Evolutionary conservation across 2,888 invertebrate species (phyloP).

Genomic region (Gandaritis pyraliata): DNA sequence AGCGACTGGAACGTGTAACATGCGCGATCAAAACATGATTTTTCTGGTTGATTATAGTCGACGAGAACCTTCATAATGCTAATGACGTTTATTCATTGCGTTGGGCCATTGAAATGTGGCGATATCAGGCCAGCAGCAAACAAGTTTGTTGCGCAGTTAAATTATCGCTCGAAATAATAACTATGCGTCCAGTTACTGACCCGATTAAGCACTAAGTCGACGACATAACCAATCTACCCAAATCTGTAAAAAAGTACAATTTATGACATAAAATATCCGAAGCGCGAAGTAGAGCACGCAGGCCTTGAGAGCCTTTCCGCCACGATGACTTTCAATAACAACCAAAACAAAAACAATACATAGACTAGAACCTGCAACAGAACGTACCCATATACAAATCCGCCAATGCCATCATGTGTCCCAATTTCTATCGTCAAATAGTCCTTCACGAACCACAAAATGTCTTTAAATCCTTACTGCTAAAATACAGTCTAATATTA

Average conservation of each 20-base stretch:
- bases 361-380: conserved; percentile 45
- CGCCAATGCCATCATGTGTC: conserved; percentile 75
- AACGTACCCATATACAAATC: conserved; percentile 79
- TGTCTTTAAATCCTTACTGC: conserved; percentile 57
- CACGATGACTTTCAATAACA: conserved; percentile 55
- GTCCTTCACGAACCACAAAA: conserved; percentile 45
- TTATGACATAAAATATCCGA: conserved; percentile 36
- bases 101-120: conserved; percentile 40
- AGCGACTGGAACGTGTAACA: conserved; percentile 1
- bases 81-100: conserved; percentile 23
- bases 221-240: conserved; percentile 19
- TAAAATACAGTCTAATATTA: conserved; percentile 64
- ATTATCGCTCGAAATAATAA: conserved; percentile 54
- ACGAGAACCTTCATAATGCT: conserved; percentile 22
- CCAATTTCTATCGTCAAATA: conserved; percentile 52
- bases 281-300: conserved; percentile 61
- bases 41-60: conserved; percentile 10
- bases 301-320: conserved; percentile 67
- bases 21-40: conserved; percentile 19
- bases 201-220: conserved; percentile 21
- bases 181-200: conserved; percentile 29
- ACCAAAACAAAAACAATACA: conserved; percentile 56
- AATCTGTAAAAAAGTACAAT: conserved; percentile 33
- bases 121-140: conserved; percentile 52
- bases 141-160: conserved; percentile 64